Conservation (phyloP, 2,113 vertebrate genomes). For the Myrmecobius fasciatus region DNA sequence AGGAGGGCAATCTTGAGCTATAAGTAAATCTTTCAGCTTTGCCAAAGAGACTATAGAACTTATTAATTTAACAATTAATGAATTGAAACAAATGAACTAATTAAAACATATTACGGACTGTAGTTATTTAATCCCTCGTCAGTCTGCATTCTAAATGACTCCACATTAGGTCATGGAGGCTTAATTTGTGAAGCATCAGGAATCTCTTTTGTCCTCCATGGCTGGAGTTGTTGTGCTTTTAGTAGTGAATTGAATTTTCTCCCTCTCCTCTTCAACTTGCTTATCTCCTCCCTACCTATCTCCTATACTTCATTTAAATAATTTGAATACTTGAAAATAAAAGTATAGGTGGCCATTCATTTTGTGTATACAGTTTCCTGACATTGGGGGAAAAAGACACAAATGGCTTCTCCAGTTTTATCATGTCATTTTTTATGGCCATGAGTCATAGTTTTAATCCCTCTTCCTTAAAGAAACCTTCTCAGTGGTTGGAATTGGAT, state of each 20-base stretch:
- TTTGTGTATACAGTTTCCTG: not conserved
- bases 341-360: not conserved
- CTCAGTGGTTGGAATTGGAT: not conserved
- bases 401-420: not conserved
- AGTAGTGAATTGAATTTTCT: not conserved
- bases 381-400: not conserved
- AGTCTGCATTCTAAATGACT: conserved; percentile 29
- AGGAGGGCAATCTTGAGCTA: conserved; percentile 86
- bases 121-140: conserved; percentile 62
- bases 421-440: not conserved
- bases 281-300: not conserved
- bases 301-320: not conserved
- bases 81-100: conserved; percentile 69
- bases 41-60: conserved; percentile 63
- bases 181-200: conserved; percentile 71
- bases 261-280: not conserved
- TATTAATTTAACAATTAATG: conserved; percentile 80
- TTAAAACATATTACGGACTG: conserved; percentile 63
- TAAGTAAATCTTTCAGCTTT: conserved; percentile 64
- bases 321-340: conserved; percentile 20
- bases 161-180: conserved; percentile 64
- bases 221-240: not conserved
- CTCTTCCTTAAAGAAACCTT: not conserved
- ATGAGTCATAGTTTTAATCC: not conserved
- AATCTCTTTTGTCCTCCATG: conserved; percentile 61